A percentile compares a stretch with the other conserved stretches of the same genome.
Conservation (phyloP, 1,140 invertebrate species). For the Lysiphlebus fabarum region DNA sequence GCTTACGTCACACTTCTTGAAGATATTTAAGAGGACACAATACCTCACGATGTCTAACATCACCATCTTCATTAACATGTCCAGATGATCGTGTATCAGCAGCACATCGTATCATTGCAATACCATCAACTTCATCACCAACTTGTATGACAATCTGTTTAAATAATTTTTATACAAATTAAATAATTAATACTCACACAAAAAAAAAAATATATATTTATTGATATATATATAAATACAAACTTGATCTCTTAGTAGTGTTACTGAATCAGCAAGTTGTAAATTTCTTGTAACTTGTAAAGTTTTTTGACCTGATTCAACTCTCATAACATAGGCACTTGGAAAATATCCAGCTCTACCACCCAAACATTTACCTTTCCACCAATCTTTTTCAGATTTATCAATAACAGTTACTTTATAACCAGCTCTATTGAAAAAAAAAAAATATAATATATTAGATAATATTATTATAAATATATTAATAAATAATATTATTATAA, state of each 20-base stretch:
- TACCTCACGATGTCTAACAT: constrained; percentile 58
- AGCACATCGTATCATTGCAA: constrained; percentile 87
- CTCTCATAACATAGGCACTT: constrained; percentile 87
- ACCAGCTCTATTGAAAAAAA: constrained; percentile 65
- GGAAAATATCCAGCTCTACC: constrained; percentile 91
- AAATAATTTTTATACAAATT: constrained; percentile 9
- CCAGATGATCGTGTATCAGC: constrained; percentile 78
- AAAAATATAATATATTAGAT: background rate
- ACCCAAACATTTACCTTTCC: constrained; percentile 88
- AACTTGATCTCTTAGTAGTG: constrained; percentile 69
- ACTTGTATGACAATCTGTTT: constrained; percentile 77
- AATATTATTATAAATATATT: background rate
- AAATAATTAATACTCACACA: too few species aligned
- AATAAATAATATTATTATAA: background rate
- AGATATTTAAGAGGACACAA: constrained; percentile 77
- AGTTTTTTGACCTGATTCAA: constrained; percentile 84
- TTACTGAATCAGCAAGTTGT: constrained; percentile 65
- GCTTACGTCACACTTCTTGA: constrained; percentile 77
- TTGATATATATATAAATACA: too few species aligned
- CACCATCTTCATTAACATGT: constrained; percentile 73
- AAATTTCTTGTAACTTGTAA: constrained; percentile 77
- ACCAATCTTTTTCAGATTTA: constrained; percentile 93
- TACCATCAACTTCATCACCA: constrained; percentile 86
- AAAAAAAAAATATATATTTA: too few species aligned
- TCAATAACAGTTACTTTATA: constrained; percentile 94